Percentiles rank a stretch among this genome's conserved stretches.
These are phyloP conservation scores for Dasyornis broadbenti DNA, from an alignment of 2,113 vertebrate species.

Conservation along the genomic window DNA sequence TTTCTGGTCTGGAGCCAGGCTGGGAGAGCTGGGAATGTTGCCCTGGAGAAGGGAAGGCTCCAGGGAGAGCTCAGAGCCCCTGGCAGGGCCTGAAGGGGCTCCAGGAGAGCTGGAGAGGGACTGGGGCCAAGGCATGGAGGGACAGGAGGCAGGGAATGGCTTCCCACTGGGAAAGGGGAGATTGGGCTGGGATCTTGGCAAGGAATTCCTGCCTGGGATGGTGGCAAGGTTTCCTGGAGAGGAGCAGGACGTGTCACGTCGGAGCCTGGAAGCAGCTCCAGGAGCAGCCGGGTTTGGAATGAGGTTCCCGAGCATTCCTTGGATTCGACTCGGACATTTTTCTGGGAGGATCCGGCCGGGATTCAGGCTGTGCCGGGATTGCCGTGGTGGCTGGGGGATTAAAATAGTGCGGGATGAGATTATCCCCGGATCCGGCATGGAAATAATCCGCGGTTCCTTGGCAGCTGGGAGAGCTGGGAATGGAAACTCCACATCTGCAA, in stretches of 20 bases:
- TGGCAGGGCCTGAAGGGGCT: too few species aligned
- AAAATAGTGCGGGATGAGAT: neutral
- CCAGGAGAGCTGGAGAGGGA: too few species aligned
- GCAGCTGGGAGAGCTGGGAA: neutral
- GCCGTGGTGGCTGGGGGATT: neutral
- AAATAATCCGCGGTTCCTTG: neutral
- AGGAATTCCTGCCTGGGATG: neutral
- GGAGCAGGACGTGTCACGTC: neutral
- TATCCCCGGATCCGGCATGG: neutral
- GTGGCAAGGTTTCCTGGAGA: too few species aligned
- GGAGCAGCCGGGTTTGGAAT: neutral
- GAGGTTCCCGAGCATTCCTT: neutral
- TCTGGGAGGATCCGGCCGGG: neutral
- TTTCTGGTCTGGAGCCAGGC: too few species aligned
- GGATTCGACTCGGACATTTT: neutral
- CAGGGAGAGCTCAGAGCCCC: too few species aligned
- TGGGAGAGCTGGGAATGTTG: too few species aligned
- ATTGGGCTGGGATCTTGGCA: neutral
- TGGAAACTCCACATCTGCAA: neutral
- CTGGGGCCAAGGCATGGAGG: too few species aligned
- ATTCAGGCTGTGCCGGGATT: neutral
- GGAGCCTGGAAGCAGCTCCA: neutral
- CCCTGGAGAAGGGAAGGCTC: too few species aligned
- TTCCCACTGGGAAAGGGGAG: too few species aligned
- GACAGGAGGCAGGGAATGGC: too few species aligned